These are phyloP conservation scores for Athetis lepigone DNA, from an alignment of 2,888 invertebrate species.

Conservation along the genomic window DNA sequence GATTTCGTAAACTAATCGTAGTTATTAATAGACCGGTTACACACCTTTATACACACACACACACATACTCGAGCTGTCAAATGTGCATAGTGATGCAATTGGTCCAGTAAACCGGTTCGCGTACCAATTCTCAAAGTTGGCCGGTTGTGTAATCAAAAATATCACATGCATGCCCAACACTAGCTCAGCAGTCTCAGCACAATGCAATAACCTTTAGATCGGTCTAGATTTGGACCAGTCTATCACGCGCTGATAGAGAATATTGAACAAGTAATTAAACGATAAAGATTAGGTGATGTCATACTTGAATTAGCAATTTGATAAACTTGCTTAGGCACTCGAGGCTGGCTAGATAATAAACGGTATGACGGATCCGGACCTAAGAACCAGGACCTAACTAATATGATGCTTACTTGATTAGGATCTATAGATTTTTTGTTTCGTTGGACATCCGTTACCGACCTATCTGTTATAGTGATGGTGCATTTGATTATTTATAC, in stretches of 20 bases:
- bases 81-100: conserved; percentile 76
- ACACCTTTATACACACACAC: conserved; percentile 41
- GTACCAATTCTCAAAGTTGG: conserved; percentile 68
- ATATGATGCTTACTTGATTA: background rate
- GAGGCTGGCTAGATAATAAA: conserved; percentile 1
- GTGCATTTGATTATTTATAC: conserved; percentile 12
- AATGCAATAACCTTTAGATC: conserved; percentile 58
- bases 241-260: conserved; percentile 51
- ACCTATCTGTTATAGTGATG: conserved; percentile 13
- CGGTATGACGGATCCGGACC: conserved; percentile 8
- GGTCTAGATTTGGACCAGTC: conserved; percentile 63
- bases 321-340: conserved; percentile 14
- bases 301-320: conserved; percentile 35
- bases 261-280: conserved; percentile 40
- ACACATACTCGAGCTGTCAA: conserved; percentile 61
- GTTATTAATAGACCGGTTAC: conserved; percentile 63
- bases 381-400: conserved; percentile 22
- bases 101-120: conserved; percentile 68
- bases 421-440: conserved; percentile 18
- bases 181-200: conserved; percentile 58
- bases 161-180: conserved; percentile 59
- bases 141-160: conserved; percentile 67
- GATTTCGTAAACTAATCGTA: conserved; percentile 52
- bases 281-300: conserved; percentile 32
- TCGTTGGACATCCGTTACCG: conserved; percentile 18